Conservation (phyloP, 2,888 invertebrate genomes). For the Pterostichus madidus region DNA sequence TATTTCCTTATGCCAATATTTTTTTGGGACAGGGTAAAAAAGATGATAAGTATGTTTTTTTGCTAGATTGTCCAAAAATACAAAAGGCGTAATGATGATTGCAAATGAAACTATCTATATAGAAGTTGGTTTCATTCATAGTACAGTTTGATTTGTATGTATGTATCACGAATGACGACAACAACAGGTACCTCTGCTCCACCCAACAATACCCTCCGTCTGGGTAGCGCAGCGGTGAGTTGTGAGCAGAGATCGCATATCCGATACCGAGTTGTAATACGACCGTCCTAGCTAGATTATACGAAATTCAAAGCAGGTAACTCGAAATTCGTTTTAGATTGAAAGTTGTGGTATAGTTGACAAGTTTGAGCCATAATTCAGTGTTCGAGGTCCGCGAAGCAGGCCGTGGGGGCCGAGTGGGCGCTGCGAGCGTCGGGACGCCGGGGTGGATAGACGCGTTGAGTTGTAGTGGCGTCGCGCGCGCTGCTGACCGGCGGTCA, state of each 20-base stretch:
- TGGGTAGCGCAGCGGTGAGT: too few relatives aligned
- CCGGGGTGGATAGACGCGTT: neutral
- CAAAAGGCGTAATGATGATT: too few relatives aligned
- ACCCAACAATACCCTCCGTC: too few relatives aligned
- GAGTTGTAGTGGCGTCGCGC: neutral
- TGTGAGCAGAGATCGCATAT: slow-evolving; percentile 43
- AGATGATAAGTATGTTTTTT: too few relatives aligned
- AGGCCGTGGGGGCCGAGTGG: neutral
- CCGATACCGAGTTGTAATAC: slow-evolving; percentile 57
- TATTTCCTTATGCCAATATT: too few relatives aligned
- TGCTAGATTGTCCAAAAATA: too few relatives aligned
- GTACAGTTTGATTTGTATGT: neutral
- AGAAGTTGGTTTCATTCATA: neutral
- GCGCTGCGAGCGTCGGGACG: neutral
- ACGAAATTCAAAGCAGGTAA: slow-evolving; percentile 65
- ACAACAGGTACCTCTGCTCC: neutral
- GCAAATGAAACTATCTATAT: too few relatives aligned
- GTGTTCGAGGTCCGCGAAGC: slow-evolving; percentile 40
- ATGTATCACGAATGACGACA: too few relatives aligned
- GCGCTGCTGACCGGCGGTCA: slow-evolving; percentile 18
- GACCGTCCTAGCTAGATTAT: slow-evolving; percentile 38
- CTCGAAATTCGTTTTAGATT: slow-evolving; percentile 65
- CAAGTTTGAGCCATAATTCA: slow-evolving; percentile 64
- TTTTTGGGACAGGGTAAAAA: too few relatives aligned
- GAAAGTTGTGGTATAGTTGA: slow-evolving; percentile 63